Conservation (phyloP, 2,888 invertebrate genomes). For the Ethmia dodecea region DNA sequence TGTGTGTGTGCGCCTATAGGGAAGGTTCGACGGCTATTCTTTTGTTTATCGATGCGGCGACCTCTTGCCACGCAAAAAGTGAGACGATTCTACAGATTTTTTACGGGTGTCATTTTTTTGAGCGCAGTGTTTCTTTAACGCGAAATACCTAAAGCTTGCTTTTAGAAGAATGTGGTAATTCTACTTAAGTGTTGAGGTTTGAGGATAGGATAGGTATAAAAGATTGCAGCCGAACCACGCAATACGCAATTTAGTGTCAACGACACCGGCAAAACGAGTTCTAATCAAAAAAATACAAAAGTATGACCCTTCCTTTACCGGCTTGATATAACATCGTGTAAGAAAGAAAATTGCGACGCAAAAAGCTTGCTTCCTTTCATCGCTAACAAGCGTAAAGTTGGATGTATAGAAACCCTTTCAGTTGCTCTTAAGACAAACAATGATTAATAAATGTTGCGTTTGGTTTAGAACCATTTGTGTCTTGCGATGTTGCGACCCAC, state of each 20-base stretch:
- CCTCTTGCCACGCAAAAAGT: conserved; percentile 25
- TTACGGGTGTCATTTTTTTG: too few species aligned
- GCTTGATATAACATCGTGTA: too few species aligned
- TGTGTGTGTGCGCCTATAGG: conserved; percentile 36
- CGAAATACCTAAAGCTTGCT: too few species aligned
- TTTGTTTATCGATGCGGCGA: conserved; percentile 54
- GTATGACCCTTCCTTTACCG: too few species aligned
- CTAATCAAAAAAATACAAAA: too few species aligned
- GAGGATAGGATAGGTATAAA: too few species aligned
- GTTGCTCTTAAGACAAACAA: conserved; percentile 4
- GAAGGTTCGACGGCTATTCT: conserved; percentile 46
- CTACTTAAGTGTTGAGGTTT: too few species aligned
- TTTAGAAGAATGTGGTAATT: too few species aligned
- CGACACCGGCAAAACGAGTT: too few species aligned
- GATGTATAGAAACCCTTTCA: not conserved
- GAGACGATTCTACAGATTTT: conserved; percentile 9
- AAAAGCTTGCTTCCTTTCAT: conserved; percentile 4
- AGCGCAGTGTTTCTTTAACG: too few species aligned
- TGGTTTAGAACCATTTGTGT: conserved; percentile 1
- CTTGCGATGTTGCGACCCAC: conserved; percentile 17
- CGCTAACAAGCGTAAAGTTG: conserved; percentile 3
- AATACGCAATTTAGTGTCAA: too few species aligned
- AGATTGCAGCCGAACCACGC: too few species aligned
- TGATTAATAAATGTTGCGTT: conserved; percentile 6
- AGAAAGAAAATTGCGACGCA: conserved; percentile 2